Evolutionary conservation across 1,140 invertebrate species (phyloP).

Genomic region (Brachionus plicatilis): DNA sequence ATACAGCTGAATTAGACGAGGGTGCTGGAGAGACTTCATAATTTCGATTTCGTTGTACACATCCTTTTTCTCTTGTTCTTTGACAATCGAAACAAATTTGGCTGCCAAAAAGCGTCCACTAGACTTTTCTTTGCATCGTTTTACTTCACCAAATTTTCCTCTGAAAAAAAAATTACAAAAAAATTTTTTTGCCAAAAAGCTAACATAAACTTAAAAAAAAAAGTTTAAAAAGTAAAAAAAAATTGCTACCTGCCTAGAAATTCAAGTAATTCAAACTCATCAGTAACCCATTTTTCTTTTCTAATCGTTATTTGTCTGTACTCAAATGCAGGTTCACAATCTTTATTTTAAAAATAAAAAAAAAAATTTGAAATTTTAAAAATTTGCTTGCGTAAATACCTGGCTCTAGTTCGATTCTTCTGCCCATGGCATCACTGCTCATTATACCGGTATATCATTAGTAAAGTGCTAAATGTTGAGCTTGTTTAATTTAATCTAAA

Average conservation of each 20-base stretch:
- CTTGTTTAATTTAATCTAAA: not conserved
- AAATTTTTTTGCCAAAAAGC: not conserved
- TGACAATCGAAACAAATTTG: conserved; percentile 75
- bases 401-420: conserved; percentile 32
- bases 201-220: not conserved
- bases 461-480: not conserved
- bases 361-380: not conserved
- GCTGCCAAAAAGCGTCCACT: conserved; percentile 77
- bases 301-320: conserved; percentile 50
- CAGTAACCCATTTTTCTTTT: conserved; percentile 56
- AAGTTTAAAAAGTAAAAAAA: not conserved
- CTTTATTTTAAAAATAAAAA: conserved; percentile 42
- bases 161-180: conserved; percentile 58
- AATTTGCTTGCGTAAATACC: not conserved
- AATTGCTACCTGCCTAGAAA: conserved; percentile 54
- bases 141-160: conserved; percentile 96
- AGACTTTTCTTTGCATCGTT: conserved; percentile 76
- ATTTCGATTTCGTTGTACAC: conserved; percentile 92
- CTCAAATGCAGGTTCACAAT: conserved; percentile 54
- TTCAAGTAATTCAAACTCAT: conserved; percentile 54
- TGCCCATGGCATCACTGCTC: conserved; percentile 41
- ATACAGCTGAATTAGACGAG: conserved; percentile 85
- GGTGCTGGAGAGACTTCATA: conserved; percentile 86
- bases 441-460: conserved; percentile 38
- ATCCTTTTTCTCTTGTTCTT: conserved; percentile 74